phyloP scores from a whole-genome alignment of 37 sponge, comb jelly and placozoan species.

The Petrosia ficiformis region DNA sequence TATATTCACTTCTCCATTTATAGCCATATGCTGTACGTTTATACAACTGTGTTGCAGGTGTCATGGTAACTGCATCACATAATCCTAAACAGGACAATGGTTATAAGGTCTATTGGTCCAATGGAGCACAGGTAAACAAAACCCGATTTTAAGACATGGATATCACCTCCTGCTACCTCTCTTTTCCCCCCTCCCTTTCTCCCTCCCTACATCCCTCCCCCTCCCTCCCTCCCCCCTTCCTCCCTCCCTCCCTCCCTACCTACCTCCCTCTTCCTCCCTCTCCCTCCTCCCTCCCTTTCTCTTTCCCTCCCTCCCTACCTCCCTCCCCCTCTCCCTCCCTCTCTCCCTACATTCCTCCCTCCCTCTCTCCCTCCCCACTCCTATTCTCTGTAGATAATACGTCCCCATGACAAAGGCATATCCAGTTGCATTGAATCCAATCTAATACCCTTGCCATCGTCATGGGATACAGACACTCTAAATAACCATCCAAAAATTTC shows the following conservation, averaged over 20 bases:
- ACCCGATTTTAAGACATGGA: background rate
- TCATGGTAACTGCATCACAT: conserved; percentile 98
- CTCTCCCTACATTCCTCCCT: background rate
- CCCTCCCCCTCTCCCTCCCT: background rate
- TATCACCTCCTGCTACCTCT: too few species aligned
- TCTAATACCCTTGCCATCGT: conserved; percentile 73
- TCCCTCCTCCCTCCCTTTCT: background rate
- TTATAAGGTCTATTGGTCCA: conserved; percentile 98
- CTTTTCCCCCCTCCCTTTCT: background rate
- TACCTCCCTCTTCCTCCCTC: too few species aligned
- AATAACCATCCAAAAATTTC: conserved; percentile 13
- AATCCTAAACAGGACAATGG: conserved; percentile 99
- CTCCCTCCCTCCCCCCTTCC: background rate
- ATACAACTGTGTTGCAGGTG: conserved; percentile 76
- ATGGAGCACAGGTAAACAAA: conserved; percentile 86
- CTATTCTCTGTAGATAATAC: conserved; percentile 75
- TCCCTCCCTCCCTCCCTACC: too few species aligned
- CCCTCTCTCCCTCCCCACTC: background rate
- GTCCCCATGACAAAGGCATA: conserved; percentile 89
- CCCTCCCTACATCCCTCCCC: too few species aligned
- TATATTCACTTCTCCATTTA: background rate
- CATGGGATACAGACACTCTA: conserved; percentile 76
- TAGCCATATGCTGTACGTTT: conserved; percentile 86
- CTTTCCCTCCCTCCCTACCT: too few species aligned
- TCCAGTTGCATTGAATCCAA: conserved; percentile 60